A percentile compares a stretch with the other conserved stretches of the same genome.
These are phyloP conservation scores for Oscheius onirici DNA, from an alignment of 2,888 invertebrate species.

Conservation along the genomic window DNA sequence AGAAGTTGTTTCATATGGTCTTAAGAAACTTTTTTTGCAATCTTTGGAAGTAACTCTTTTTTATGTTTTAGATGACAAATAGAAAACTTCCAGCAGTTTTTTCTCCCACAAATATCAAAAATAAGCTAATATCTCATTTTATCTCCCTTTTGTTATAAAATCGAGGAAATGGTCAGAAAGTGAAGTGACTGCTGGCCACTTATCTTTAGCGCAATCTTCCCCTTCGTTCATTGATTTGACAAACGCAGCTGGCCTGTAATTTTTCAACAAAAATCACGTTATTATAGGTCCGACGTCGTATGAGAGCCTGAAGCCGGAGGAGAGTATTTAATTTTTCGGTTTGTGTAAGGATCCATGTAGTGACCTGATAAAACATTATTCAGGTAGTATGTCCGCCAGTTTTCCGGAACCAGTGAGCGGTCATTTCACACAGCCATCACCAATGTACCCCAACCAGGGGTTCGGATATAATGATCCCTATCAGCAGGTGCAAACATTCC, in stretches of 20 bases:
- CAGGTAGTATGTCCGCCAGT: slow-evolving; percentile 23
- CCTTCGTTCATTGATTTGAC: slow-evolving; percentile 31
- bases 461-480: slow-evolving; percentile 18
- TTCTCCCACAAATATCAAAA: no score
- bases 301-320: background rate
- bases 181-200: slow-evolving; percentile 28
- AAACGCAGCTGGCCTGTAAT: slow-evolving; percentile 6
- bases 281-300: background rate
- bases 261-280: no score
- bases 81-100: no score
- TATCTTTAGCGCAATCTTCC: slow-evolving; percentile 31
- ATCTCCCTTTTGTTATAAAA: background rate
- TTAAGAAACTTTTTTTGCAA: no score
- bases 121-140: background rate
- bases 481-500: slow-evolving; percentile 4
- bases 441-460: slow-evolving; percentile 20
- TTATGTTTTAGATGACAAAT: no score
- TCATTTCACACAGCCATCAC: background rate
- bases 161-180: slow-evolving; percentile 4
- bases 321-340: background rate
- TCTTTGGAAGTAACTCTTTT: no score
- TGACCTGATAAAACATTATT: background rate
- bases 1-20: no score
- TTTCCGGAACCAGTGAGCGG: slow-evolving; percentile 21
- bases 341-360: background rate